Evolutionary conservation across 2,888 invertebrate species (phyloP).

Genomic region (Plebejus argus): DNA sequence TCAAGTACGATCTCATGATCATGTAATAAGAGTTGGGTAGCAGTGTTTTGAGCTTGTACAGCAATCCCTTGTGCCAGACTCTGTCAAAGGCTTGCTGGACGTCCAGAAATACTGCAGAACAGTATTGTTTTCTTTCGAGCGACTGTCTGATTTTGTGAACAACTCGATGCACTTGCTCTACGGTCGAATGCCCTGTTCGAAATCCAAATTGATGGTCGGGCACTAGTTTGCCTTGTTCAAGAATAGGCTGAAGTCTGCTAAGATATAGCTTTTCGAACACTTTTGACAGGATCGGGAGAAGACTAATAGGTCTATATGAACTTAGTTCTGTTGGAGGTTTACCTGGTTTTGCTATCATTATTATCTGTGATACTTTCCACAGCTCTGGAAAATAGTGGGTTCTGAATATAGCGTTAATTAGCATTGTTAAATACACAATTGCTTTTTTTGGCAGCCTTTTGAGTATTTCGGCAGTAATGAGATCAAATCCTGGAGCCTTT

Average conservation of each 20-base stretch:
- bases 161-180: not conserved
- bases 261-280: not conserved
- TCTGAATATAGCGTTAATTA: not conserved
- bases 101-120: not conserved
- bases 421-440: not conserved
- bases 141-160: not conserved
- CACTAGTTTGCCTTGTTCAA: not conserved
- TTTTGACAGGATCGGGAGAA: not conserved
- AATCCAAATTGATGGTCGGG: not conserved
- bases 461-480: not conserved
- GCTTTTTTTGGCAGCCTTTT: not conserved
- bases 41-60: too few relatives aligned
- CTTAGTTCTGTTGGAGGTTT: not conserved
- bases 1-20: too few relatives aligned
- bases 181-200: not conserved
- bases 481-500: not conserved
- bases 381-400: not conserved
- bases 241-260: not conserved
- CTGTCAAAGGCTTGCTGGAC: too few relatives aligned
- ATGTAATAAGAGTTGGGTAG: too few relatives aligned
- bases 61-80: too few relatives aligned
- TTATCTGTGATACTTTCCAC: not conserved
- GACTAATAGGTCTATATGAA: not conserved
- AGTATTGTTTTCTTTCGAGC: not conserved
- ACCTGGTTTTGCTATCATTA: not conserved